Percentiles rank a stretch among this genome's conserved stretches.
These are phyloP conservation scores for Caretta caretta DNA, from an alignment of 2,113 vertebrate genomes.

Conservation along the genomic window DNA sequence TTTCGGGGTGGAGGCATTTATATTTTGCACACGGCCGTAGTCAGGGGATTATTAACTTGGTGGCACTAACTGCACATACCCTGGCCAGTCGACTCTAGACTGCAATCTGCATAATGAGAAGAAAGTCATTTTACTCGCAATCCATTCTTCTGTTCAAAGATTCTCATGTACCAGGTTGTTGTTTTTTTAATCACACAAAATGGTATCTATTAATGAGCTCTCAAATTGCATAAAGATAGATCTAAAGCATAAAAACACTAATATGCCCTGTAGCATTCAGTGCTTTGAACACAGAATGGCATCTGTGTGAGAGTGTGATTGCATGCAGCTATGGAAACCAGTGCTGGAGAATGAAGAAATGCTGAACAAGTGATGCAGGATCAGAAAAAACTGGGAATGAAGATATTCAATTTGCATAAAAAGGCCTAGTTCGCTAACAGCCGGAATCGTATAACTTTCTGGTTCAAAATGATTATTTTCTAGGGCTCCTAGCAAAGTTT, in stretches of 20 bases:
- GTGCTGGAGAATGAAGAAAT: constrained; percentile 50
- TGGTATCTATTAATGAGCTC: constrained; percentile 70
- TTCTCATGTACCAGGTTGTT: constrained; percentile 38
- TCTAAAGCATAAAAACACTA: constrained; percentile 55
- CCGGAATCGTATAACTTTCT: background rate
- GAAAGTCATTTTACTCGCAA: constrained; percentile 21
- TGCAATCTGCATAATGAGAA: constrained; percentile 44
- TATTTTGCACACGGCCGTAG: rapidly evolving
- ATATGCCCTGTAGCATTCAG: constrained; percentile 52
- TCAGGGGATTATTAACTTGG: background rate
- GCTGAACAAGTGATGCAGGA: constrained; percentile 24
- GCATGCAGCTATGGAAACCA: constrained; percentile 61
- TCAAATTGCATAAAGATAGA: constrained; percentile 66
- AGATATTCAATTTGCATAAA: constrained; percentile 52
- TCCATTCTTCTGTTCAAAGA: constrained; percentile 53
- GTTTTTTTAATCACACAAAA: constrained; percentile 69
- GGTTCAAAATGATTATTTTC: background rate
- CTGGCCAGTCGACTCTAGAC: background rate
- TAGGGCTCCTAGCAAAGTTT: constrained; percentile 9
- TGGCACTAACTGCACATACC: background rate
- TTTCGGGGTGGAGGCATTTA: rapidly evolving
- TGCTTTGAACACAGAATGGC: constrained; percentile 65
- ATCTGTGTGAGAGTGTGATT: constrained; percentile 53
- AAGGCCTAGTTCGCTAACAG: background rate
- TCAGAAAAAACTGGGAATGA: constrained; percentile 32